Evolutionary conservation across 2,113 vertebrate genomes (phyloP), one percentile per base, ranked within the genome.

Genomic region (Anhinga rufa): DNA sequence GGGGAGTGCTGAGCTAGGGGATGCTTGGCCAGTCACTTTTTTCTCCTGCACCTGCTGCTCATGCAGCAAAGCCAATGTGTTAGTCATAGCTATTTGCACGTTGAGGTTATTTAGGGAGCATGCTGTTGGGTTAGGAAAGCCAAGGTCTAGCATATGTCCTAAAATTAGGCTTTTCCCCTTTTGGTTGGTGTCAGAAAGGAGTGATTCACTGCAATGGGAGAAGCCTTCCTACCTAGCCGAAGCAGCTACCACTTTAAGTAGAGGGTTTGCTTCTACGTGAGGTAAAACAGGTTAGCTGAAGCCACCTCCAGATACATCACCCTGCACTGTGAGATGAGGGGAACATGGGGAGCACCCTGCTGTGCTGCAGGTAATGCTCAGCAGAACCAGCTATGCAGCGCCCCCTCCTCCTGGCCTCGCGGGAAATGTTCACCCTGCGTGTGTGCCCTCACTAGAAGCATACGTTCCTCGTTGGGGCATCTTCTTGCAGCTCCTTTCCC

Each of bases 81-180:
- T 90, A 94, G 66, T 94, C 77, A 83, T 69, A 93, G 44, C 54
- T 82, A 6, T 79, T 86, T 88, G 65, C 66, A 55, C 57, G 78
- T 82, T 24, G n/a, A 91, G 48, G 80, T 85, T 94, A 95, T 96
- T 95, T 93, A 72, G 34, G 78, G 55, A 82, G 38, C n/a, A 32
- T 7, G 22, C 25, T 89, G 20, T 62, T 83, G 52, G 36, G 22
- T 95, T 86, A 82, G 51, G 71, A 87, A 77, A 94, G 52, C 65
- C 57, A 42, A 90, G 71, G 65, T 74, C 60, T 87, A 86, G 65
- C 71, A 71, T 91, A 61, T 82, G 26, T 85, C 80, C 91, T 95
- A 92, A 94, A 93, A 92, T 91, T 70, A 92, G 42, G 25, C 64
- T 84, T 70, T 72, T 46, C 31, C 38, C 24, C 51, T 89, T 72